A percentile compares a stretch with the other conserved stretches of the same genome.
These are phyloP conservation scores for Crocallis elinguaria DNA, from an alignment of 2,888 invertebrate species.

Conservation along the genomic window DNA sequence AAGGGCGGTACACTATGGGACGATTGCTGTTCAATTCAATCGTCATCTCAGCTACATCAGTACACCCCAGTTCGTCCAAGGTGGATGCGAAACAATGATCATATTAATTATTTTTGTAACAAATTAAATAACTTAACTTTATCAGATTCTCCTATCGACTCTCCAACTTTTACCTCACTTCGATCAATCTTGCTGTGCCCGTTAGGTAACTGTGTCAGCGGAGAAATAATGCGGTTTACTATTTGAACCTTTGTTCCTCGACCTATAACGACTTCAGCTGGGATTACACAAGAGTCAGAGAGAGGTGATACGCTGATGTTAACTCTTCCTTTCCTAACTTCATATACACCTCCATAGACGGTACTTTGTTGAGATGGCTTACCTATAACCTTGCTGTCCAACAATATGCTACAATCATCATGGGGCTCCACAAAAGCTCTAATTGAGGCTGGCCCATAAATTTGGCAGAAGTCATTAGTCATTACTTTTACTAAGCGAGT, in stretches of 20 bases:
- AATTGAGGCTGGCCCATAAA: background rate
- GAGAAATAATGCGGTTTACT: background rate
- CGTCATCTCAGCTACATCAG: conserved; percentile 32
- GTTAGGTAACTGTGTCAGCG: background rate
- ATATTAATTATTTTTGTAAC: background rate
- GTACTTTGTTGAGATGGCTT: background rate
- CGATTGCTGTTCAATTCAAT: conserved; percentile 22
- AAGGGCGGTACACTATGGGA: conserved; percentile 38
- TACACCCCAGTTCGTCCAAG: conserved; percentile 33
- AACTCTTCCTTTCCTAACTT: background rate
- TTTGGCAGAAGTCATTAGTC: background rate
- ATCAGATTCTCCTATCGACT: background rate
- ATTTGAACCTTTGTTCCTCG: background rate
- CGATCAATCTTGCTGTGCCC: background rate
- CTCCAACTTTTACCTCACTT: background rate
- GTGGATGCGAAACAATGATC: background rate
- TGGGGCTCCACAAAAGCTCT: background rate
- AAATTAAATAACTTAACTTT: background rate
- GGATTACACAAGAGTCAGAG: background rate
- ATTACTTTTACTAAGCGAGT: background rate
- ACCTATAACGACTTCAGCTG: background rate
- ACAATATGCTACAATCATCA: background rate
- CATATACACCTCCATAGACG: background rate
- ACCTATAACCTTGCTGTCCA: background rate
- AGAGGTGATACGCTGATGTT: background rate